Conservation (phyloP, 2,797 vertebrate species). For the Lutjanus argentimaculatus region DNA sequence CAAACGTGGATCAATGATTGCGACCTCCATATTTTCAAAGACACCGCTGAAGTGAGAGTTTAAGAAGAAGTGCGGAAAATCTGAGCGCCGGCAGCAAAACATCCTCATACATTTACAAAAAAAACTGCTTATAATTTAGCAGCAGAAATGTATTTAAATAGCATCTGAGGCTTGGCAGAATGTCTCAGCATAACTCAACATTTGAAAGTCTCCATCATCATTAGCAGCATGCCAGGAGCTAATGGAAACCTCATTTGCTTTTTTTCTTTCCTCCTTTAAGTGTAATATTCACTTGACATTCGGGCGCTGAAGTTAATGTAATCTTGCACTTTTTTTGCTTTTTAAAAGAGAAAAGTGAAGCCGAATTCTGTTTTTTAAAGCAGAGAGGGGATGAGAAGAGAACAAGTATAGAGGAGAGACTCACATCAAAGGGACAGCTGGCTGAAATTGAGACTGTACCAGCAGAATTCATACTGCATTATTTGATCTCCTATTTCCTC, state of each 20-base stretch:
- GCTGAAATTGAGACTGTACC: constrained; percentile 13
- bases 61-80: background rate
- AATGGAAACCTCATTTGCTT: constrained; percentile 9
- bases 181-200: background rate
- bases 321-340: background rate
- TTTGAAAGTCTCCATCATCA: constrained; percentile 7
- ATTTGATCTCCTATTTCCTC: constrained; percentile 26
- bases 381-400: background rate
- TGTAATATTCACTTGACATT: background rate
- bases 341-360: constrained; percentile 12
- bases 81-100: background rate
- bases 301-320: background rate
- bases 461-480: constrained; percentile 1
- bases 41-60: background rate
- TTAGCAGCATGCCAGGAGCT: constrained; percentile 3
- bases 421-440: constrained; percentile 50
- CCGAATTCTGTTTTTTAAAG: background rate
- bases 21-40: background rate
- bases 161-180: background rate
- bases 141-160: background rate
- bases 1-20: constrained; percentile 10
- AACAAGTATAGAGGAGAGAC: constrained; percentile 1
- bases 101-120: background rate
- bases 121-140: constrained; percentile 11
- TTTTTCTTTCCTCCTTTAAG: too few relatives aligned